Conservation (phyloP, 2,888 invertebrate genomes). For the Bibio marci region DNA sequence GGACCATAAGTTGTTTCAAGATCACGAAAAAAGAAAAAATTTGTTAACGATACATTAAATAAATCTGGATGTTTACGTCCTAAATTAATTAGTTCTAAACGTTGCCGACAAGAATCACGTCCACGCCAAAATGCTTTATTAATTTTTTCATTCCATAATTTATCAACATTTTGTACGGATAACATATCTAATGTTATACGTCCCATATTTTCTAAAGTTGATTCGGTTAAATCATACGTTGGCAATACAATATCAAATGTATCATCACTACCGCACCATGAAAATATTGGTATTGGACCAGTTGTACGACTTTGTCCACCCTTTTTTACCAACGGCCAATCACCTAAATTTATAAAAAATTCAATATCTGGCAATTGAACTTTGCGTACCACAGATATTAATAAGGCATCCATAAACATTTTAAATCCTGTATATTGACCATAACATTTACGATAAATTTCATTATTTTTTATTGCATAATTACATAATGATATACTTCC, state of each 20-base stretch:
- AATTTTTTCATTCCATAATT: slow-evolving; percentile 55
- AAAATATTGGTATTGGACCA: slow-evolving; percentile 63
- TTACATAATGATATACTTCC: slow-evolving; percentile 77
- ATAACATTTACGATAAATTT: slow-evolving; percentile 74
- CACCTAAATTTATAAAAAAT: slow-evolving; percentile 82
- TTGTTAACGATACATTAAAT: slow-evolving; percentile 82
- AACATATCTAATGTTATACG: slow-evolving; percentile 79
- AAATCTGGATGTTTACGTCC: slow-evolving; percentile 56
- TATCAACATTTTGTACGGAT: slow-evolving; percentile 66
- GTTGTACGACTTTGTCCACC: slow-evolving; percentile 27
- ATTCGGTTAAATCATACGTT: slow-evolving; percentile 87
- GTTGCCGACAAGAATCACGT: slow-evolving; percentile 71
- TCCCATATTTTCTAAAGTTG: slow-evolving; percentile 84
- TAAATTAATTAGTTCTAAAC: slow-evolving; percentile 67
- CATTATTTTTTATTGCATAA: slow-evolving; percentile 68
- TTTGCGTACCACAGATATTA: slow-evolving; percentile 68
- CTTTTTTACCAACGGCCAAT: slow-evolving; percentile 73
- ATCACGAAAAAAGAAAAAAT: slow-evolving; percentile 89
- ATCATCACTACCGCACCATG: slow-evolving; percentile 88
- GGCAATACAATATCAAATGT: slow-evolving; percentile 83
- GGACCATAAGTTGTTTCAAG: slow-evolving; percentile 75
- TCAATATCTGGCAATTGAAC: slow-evolving; percentile 71
- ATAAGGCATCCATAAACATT: slow-evolving; percentile 81
- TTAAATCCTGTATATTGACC: slow-evolving; percentile 92
- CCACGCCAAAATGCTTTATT: slow-evolving; percentile 81